phyloP scores from a whole-genome alignment of 2,113 vertebrate species.

The Sceloporus tristichus region DNA sequence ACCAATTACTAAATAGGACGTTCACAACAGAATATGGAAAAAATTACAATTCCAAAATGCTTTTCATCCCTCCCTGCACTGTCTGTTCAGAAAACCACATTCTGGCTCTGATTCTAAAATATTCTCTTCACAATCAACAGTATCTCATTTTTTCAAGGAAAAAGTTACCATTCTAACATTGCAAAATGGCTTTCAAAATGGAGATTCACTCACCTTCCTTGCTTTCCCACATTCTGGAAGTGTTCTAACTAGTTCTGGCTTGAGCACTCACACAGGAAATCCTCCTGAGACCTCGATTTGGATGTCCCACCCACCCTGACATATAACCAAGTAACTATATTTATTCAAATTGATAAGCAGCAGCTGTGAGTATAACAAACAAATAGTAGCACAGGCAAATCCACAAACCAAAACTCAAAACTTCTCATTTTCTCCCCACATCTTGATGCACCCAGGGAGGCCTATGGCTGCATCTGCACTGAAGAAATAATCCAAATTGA shows the following conservation, averaged over 20 bases:
- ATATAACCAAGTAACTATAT: not conserved
- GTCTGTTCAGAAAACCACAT: not conserved
- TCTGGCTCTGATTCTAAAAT: not conserved
- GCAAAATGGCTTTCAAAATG: not conserved
- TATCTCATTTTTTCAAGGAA: not conserved
- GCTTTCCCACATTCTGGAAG: not conserved
- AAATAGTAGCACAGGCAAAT: not conserved
- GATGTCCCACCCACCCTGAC: not conserved
- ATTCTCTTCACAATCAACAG: not conserved
- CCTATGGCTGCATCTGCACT: not conserved
- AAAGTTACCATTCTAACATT: not conserved
- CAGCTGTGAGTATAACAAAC: not conserved
- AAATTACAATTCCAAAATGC: not conserved
- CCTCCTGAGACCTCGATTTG: not conserved
- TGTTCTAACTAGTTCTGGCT: not conserved
- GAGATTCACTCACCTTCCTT: not conserved
- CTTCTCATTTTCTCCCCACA: not conserved
- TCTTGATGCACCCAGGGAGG: not conserved
- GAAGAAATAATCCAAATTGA: no score
- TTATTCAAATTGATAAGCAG: not conserved
- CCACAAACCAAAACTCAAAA: not conserved
- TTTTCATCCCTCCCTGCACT: not conserved
- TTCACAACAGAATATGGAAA: not conserved
- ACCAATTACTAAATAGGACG: not conserved
- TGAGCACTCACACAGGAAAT: not conserved